phyloP scores from a whole-genome alignment of 2,797 vertebrate species.

The Denticeps clupeoides region DNA sequence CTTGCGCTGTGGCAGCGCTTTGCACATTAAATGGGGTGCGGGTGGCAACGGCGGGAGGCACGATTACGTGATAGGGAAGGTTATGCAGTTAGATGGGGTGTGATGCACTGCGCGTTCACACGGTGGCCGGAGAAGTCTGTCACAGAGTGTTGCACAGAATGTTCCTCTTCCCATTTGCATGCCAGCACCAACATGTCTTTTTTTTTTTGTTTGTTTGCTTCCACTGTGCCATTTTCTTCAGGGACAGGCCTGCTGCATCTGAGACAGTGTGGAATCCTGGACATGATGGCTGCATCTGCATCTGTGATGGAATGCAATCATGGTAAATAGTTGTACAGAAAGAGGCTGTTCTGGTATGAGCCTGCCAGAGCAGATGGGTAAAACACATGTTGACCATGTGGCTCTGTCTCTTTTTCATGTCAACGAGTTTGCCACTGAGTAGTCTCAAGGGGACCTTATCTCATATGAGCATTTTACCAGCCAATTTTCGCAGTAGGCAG shows the following conservation, averaged over 20 bases:
- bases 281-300: too few relatives aligned
- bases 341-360: background rate
- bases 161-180: background rate
- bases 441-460: too few relatives aligned
- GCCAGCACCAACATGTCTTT: conserved; percentile 6
- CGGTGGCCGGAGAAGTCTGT: conserved; percentile 16
- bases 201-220: too few relatives aligned
- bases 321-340: background rate
- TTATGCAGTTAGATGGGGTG: background rate
- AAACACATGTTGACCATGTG: conserved; percentile 3
- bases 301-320: background rate
- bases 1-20: background rate
- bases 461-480: too few relatives aligned
- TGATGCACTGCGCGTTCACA: background rate
- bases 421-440: background rate
- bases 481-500: too few relatives aligned
- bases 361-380: background rate
- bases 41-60: conserved; percentile 6
- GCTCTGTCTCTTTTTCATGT: conserved; percentile 1
- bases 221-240: too few relatives aligned
- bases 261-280: too few relatives aligned
- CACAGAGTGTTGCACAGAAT: conserved; percentile 5
- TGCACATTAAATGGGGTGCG: background rate
- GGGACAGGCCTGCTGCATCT: too few relatives aligned
- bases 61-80: background rate